phyloP scores from a whole-genome alignment of 2,888 invertebrate species.

The Drosophila anomelani region DNA sequence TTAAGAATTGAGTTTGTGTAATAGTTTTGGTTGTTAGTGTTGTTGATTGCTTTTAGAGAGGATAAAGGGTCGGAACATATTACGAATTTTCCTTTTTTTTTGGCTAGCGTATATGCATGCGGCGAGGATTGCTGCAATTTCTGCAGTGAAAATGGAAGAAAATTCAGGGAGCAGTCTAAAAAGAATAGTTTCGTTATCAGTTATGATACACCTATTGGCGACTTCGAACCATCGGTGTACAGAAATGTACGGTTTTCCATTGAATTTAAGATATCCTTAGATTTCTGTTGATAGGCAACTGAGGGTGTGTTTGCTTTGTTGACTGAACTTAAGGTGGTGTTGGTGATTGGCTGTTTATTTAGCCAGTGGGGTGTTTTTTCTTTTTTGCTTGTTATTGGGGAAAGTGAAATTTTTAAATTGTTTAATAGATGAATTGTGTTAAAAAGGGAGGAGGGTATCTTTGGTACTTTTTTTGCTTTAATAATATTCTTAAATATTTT shows the following conservation, averaged over 20 bases:
- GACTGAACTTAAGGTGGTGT: not conserved
- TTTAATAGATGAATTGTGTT: not conserved
- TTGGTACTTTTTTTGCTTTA: not conserved
- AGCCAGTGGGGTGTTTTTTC: not conserved
- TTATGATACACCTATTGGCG: not conserved
- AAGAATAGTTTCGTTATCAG: not conserved
- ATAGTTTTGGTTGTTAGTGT: not conserved
- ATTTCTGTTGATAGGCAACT: not conserved
- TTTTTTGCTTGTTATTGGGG: not conserved
- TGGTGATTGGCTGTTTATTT: not conserved
- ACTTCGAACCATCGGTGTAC: not conserved
- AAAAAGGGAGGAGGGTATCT: not conserved
- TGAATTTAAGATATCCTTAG: not conserved
- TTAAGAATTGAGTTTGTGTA: not conserved
- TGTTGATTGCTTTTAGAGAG: not conserved
- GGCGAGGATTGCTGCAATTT: slow-evolving; percentile 2
- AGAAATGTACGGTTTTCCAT: not conserved
- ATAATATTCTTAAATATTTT: not conserved
- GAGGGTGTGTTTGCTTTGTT: not conserved
- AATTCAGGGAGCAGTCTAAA: not conserved
- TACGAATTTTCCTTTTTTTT: slow-evolving; percentile 4
- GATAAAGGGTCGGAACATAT: slow-evolving; percentile 1
- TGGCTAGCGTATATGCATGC: not conserved
- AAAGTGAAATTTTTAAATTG: not conserved
- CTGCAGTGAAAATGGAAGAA: not conserved